Evolutionary conservation across 2,888 invertebrate species (phyloP), one percentile per base, ranked within the genome.

Genomic region (Cinara cedri): DNA sequence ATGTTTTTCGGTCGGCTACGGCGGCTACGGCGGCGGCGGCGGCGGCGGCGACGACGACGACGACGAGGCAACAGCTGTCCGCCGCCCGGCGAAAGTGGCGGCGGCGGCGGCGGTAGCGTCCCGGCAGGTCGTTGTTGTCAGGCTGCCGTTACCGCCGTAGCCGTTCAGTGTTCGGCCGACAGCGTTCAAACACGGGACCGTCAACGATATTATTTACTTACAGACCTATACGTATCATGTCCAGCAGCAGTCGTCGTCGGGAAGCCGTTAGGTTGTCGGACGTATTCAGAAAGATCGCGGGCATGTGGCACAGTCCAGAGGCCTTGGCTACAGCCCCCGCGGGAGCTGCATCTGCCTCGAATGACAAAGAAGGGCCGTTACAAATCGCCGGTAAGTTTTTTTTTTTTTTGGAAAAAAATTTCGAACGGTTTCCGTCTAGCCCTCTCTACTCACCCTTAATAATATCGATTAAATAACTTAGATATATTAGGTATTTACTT

Each of bases 61-160:
- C 42, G 62, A 49, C 46, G 62, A 75, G 76, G 76, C 76, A 76
- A 76, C 76, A 76, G 76, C 76, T 76, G 76, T 76, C 66, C 66
- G 66, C 54, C 76, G 46, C 54, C 76, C 76, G 76, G 76, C 66
- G 76, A 65, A 65, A 65, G 65, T 55, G 66, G 44, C 63, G 42
- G 55, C 46, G 26, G 55, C 71, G 51, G 34, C 70, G 51, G 26
- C 42, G 71, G 44, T 34, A 44, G 72, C 75, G 68, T 68, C 76
- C 68, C 76, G 76, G 66, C 74, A 62, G 62, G 62, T 63, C 72
- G 72, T 63, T 51, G 46, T 72, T 42, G 72, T 74, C 72, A 46
- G n/a, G 72, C 51, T 34, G 21, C 49, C 62, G 19, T 26, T 46
- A 16, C 26, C 26, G 51, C 49, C 49, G 19, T 10, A 19, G 60